Evolutionary conservation across 1,140 invertebrate species (phyloP).

Genomic region (Stenopsyche tienmushanensis): DNA sequence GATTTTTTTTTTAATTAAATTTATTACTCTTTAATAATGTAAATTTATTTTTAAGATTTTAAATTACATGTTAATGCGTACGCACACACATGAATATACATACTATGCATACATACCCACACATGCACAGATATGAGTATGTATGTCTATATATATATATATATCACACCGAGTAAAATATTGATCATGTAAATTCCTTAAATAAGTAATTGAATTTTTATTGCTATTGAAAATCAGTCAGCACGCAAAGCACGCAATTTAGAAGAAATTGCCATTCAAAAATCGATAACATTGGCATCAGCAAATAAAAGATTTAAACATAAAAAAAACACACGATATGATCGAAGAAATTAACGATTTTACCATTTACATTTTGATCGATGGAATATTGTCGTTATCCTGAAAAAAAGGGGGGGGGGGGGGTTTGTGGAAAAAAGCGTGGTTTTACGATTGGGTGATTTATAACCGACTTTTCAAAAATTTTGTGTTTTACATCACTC

Average conservation of each 20-base stretch:
- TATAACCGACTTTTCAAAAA: no score
- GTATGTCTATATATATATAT: constrained; percentile 8
- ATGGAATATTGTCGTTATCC: no score
- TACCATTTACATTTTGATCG: not conserved
- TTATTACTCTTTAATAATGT: constrained; percentile 1
- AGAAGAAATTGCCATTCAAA: constrained; percentile 49
- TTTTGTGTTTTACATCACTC: no score
- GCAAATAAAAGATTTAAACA: not conserved
- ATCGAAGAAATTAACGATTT: not conserved
- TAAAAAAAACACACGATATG: constrained; percentile 11
- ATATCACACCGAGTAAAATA: constrained; percentile 43
- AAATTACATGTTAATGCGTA: not conserved
- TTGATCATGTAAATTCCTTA: constrained; percentile 58
- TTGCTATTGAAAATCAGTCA: constrained; percentile 62
- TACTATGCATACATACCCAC: constrained; percentile 6
- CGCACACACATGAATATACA: constrained; percentile 1
- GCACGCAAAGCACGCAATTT: constrained; percentile 60
- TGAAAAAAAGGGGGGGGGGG: no score
- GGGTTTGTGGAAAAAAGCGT: no score
- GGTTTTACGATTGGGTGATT: no score
- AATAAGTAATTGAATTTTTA: constrained; percentile 60
- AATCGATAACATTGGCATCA: not conserved
- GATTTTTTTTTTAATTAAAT: no score
- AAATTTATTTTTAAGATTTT: constrained; percentile 8
- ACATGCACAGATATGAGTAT: no score